Conservation (phyloP, 2,113 vertebrate species). For the Anolis sagrei region DNA sequence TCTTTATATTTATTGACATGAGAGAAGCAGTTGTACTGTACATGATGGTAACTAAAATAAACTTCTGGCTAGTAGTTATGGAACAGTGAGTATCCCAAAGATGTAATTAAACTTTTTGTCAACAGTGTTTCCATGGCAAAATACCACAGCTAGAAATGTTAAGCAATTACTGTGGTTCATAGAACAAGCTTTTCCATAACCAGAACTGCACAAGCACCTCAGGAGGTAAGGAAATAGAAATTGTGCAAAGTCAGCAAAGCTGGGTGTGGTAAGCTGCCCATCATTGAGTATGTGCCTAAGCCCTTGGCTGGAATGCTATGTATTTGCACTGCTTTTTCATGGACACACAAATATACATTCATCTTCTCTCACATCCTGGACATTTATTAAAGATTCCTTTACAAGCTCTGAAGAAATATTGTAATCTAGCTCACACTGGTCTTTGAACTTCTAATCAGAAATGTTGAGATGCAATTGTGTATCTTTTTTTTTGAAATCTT, state of each 20-base stretch:
- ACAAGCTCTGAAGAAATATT: too few relatives aligned
- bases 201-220: background rate
- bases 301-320: background rate
- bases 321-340: background rate
- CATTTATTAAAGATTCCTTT: background rate
- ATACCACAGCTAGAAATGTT: background rate
- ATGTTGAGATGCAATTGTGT: too few relatives aligned
- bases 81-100: background rate
- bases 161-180: conserved; percentile 11
- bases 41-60: conserved; percentile 17
- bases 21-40: conserved; percentile 1
- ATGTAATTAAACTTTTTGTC: conserved; percentile 10
- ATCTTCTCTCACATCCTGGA: background rate
- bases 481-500: too few relatives aligned
- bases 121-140: conserved; percentile 15
- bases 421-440: too few relatives aligned
- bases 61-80: conserved; percentile 5
- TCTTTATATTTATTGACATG: conserved; percentile 4
- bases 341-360: background rate
- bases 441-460: too few relatives aligned
- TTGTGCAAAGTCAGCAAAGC: background rate
- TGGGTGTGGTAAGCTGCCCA: background rate
- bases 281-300: background rate
- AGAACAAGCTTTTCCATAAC: conserved; percentile 3
- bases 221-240: background rate